phyloP scores from a whole-genome alignment of 2,797 vertebrate genomes.

The Phalanger gymnotis region DNA sequence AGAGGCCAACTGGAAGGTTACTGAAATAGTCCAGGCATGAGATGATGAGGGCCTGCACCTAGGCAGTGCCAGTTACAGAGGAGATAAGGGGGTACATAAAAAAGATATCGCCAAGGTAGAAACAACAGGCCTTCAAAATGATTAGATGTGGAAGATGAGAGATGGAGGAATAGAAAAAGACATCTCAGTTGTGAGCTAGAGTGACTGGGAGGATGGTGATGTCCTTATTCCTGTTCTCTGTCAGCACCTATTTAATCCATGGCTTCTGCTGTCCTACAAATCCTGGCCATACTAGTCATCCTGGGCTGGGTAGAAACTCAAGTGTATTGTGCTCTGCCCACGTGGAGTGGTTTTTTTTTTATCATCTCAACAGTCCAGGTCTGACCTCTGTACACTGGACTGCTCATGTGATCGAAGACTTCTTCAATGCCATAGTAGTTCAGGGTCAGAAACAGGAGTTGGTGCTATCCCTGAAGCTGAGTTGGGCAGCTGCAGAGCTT shows the following conservation, averaged over 20 bases:
- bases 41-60: not conserved
- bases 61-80: not conserved
- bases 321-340: not conserved
- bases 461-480: constrained; percentile 14
- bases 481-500: not conserved
- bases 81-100: not conserved
- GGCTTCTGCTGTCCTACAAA: not conserved
- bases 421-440: not conserved
- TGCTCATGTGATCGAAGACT: not conserved
- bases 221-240: not conserved
- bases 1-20: not conserved
- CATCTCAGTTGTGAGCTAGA: not conserved
- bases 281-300: not conserved
- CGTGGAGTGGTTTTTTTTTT: not conserved
- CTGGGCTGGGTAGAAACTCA: not conserved
- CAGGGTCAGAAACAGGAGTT: not conserved
- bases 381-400: not conserved
- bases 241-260: not conserved
- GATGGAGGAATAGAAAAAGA: not conserved
- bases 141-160: not conserved
- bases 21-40: not conserved
- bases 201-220: not conserved
- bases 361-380: not conserved
- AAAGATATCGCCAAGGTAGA: not conserved
- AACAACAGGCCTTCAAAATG: not conserved